Percentiles rank a stretch among this genome's conserved stretches.
Conservation (phyloP, 2,113 vertebrate genomes). For the Ellobius talpinus region DNA sequence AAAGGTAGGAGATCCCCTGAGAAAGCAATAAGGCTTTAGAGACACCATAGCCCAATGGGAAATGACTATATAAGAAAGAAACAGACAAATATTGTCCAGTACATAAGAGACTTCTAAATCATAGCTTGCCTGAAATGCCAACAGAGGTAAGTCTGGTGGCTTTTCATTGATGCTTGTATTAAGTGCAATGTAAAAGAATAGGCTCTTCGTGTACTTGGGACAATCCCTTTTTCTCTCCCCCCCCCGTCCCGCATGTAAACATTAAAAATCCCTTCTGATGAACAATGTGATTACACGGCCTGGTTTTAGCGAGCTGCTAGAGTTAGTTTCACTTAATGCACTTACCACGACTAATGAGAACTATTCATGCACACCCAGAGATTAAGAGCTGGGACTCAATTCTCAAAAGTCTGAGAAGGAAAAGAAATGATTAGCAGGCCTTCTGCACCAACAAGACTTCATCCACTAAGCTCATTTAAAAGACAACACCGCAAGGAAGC, state of each 20-base stretch:
- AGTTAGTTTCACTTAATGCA: constrained; percentile 56
- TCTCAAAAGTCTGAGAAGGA: constrained; percentile 30
- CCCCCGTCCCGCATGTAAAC: not conserved
- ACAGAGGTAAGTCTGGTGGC: not conserved
- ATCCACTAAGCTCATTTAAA: constrained; percentile 35
- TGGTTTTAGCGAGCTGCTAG: constrained; percentile 37
- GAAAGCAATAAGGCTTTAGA: not conserved
- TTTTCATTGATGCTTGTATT: not conserved
- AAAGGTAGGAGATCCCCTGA: not conserved
- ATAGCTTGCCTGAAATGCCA: not conserved
- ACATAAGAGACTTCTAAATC: not conserved
- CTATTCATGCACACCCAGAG: constrained; percentile 41
- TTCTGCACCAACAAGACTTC: constrained; percentile 31
- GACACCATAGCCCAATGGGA: not conserved
- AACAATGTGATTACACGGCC: constrained; percentile 50
- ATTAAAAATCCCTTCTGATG: constrained; percentile 49
- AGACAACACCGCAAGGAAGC: not conserved
- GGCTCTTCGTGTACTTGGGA: constrained; percentile 9
- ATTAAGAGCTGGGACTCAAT: constrained; percentile 35
- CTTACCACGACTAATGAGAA: constrained; percentile 50
- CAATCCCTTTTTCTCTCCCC: too few species aligned
- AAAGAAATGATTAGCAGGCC: constrained; percentile 56
- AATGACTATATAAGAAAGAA: not conserved
- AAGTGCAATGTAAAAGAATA: not conserved
- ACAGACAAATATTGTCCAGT: not conserved